Base-by-base conservation (phyloP, 2,888 invertebrate species). In the Dendrolimus houi region DNA sequence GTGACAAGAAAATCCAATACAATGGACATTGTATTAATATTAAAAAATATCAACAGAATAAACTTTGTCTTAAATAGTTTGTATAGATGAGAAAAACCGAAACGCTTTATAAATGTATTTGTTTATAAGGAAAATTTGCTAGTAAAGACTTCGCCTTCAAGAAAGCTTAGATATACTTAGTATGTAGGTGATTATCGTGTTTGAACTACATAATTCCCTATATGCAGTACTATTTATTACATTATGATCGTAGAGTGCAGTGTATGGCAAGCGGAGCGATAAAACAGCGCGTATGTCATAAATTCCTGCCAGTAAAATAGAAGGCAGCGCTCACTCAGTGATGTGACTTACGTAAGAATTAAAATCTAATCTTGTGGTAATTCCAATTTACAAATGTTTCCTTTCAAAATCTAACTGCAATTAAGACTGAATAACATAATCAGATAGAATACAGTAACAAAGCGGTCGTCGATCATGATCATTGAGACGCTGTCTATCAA, bases 401-500 rank as follows among this genome's bases (percentile, higher is more conserved):
- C 47, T 47, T 47, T 47, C 12, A 12, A 12, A 47, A 47, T 10
- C 58, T 57, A 55, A 60, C 60, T 56, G 56, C 65, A 64, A 66
- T 67, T 66, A 62, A 59, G 62, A 60, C 64, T n/a, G 55, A 58
- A 56, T 14, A 52, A 56, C 56, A 60, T 60, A 60, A 68, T 68
- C 66, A 59, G 64, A 66, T 65, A 60, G 13, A 58, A 55, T 55
- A 58, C 57, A 58, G 61, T 64, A 58, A 56, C 61, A 57, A 61
- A 64, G 60, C 59, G 69, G 72, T 76, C 64, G 68, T 65, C 62
- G 67, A 75, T 69, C 66, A 73, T 72, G 70, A 77, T 79, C 77
- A 78, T 77, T 73, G 69, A 74, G 74, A 74, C 69, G 73, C 70
- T 76, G 83, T 83, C 82, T 78, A 84, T 85, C 83, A 85, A 81